Conservation (phyloP, 2,113 vertebrate genomes). For the Takifugu flavidus region DNA sequence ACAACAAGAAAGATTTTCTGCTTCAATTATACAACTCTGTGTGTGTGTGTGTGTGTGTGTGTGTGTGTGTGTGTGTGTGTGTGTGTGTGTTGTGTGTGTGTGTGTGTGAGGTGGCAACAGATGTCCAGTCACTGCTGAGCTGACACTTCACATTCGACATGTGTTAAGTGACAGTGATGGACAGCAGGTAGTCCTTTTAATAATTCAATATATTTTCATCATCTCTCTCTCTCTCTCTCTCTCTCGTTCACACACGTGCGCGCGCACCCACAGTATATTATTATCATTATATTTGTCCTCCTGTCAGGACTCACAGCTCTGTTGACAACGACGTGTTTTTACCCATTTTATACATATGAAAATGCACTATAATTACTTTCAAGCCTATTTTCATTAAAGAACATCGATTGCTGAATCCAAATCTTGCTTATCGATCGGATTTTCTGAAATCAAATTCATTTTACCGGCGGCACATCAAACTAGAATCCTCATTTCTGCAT, state of each 20-base stretch:
- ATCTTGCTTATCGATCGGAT: too few species aligned
- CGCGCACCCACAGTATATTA: not conserved
- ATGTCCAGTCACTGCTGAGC: slow-evolving; percentile 74
- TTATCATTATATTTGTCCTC: slow-evolving; percentile 14
- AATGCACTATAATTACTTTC: not conserved
- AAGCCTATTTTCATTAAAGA: too few species aligned
- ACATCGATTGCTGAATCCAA: too few species aligned
- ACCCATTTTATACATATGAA: slow-evolving; percentile 41
- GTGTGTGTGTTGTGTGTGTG: slow-evolving; percentile 20
- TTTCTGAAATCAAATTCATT: too few species aligned
- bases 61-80: slow-evolving; percentile 6
- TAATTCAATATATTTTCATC: slow-evolving; percentile 77
- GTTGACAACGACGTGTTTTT: slow-evolving; percentile 64
- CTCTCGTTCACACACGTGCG: too few species aligned
- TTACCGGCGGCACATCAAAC: too few species aligned
- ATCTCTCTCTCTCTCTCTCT: slow-evolving; percentile 20
- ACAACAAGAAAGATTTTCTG: not conserved
- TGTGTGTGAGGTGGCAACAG: slow-evolving; percentile 63
- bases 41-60: slow-evolving; percentile 29
- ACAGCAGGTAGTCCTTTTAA: slow-evolving; percentile 77
- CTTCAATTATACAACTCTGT: not conserved
- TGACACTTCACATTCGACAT: slow-evolving; percentile 68
- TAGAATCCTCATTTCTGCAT: too few species aligned
- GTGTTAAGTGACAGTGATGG: slow-evolving; percentile 79
- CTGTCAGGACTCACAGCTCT: slow-evolving; percentile 53